These are phyloP conservation scores for Oreortyx pictus DNA, from an alignment of 2,797 vertebrate genomes.

Conservation along the genomic window DNA sequence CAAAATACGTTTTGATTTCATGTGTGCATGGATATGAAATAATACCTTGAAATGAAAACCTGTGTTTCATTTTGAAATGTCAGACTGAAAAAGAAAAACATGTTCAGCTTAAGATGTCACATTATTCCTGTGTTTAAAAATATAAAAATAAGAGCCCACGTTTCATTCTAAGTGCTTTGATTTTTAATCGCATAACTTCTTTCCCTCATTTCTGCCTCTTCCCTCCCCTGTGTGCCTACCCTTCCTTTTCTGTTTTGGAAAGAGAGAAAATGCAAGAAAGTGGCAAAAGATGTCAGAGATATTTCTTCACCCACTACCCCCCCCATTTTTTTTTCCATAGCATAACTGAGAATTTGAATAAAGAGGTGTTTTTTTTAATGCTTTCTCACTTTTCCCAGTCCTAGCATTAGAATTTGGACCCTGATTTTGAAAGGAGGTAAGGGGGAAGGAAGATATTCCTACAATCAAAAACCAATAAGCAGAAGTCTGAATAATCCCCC, in stretches of 20 bases:
- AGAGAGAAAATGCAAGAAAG: background rate
- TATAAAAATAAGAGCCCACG: background rate
- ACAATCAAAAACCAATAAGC: background rate
- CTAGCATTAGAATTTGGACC: background rate
- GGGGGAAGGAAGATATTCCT: background rate
- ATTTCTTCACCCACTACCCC: background rate
- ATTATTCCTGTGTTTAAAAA: background rate
- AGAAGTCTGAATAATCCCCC: background rate
- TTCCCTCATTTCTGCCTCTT: background rate
- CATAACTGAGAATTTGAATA: background rate
- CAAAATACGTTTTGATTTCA: background rate
- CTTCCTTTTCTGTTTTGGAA: background rate
- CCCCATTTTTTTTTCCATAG: background rate
- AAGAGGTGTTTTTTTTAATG: background rate
- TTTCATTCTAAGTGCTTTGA: background rate
- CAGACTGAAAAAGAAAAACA: background rate
- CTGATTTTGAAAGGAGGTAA: background rate
- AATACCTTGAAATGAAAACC: slow-evolving; percentile 17
- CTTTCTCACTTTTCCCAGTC: background rate
- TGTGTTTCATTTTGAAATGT: slow-evolving; percentile 46
- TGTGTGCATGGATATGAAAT: background rate
- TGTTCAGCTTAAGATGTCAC: background rate
- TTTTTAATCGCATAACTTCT: background rate
- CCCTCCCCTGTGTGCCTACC: background rate
- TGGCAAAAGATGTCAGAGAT: background rate